Conservation (phyloP, 1,140 invertebrate species). For the Hylaeus anthracinus region DNA sequence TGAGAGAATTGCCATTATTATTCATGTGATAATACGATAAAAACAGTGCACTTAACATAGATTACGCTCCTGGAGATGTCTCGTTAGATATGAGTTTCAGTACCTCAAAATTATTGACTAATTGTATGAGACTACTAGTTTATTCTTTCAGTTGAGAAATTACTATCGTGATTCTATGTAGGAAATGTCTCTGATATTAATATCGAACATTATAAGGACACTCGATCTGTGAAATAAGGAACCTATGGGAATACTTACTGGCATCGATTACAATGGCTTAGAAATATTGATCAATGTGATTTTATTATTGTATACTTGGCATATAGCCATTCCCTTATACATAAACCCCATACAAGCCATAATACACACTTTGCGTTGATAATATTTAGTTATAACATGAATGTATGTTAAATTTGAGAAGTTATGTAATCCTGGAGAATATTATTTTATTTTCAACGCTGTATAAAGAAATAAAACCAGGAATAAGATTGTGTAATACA, state of each 20-base stretch:
- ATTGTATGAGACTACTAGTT: background rate
- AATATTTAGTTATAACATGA: constrained; percentile 44
- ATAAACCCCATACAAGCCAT: constrained; percentile 65
- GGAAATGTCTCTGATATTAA: constrained; percentile 24
- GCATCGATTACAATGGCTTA: constrained; percentile 18
- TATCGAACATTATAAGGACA: constrained; percentile 1
- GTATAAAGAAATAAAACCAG: constrained; percentile 47
- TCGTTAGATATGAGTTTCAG: background rate
- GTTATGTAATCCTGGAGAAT: constrained; percentile 50
- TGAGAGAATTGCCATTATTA: constrained; percentile 10
- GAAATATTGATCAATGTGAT: constrained; percentile 50
- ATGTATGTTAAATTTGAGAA: constrained; percentile 44
- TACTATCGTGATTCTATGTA: background rate
- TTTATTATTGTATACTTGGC: constrained; percentile 52
- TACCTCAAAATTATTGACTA: background rate
- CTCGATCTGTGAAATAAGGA: constrained; percentile 3
- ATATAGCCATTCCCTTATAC: constrained; percentile 56
- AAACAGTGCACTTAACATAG: constrained; percentile 3
- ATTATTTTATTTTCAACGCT: constrained; percentile 48
- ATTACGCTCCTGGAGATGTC: background rate
- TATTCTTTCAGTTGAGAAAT: no score
- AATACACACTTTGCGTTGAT: constrained; percentile 37
- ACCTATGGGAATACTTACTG: constrained; percentile 15
- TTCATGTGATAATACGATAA: constrained; percentile 10
- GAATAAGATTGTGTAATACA: constrained; percentile 42